Conservation (phyloP, 1,140 invertebrate genomes). For the Drosophila parabipectinata region DNA sequence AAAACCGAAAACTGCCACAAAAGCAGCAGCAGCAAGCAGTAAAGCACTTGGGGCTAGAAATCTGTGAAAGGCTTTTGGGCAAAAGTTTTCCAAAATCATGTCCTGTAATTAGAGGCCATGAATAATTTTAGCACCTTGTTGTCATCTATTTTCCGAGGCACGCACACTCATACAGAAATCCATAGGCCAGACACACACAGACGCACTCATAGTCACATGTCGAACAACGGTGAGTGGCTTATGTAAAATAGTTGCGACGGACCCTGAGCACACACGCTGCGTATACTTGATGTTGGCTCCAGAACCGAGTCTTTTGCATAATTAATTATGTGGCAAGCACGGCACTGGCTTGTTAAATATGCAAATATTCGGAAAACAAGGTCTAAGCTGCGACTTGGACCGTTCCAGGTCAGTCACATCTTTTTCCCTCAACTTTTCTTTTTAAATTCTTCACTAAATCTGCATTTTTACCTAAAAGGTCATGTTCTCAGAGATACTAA, state of each 20-base stretch:
- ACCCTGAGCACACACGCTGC: conserved; percentile 46
- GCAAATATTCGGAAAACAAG: conserved; percentile 65
- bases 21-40: conserved; percentile 16
- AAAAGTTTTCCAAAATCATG: conserved; percentile 72
- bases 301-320: conserved; percentile 69
- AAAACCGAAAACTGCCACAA: conserved; percentile 46
- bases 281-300: conserved; percentile 67
- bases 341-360: conserved; percentile 76
- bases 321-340: conserved; percentile 77
- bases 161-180: conserved; percentile 29
- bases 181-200: neutral
- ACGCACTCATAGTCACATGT: conserved; percentile 22
- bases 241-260: conserved; percentile 69
- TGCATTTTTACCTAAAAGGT: conserved; percentile 38
- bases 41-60: conserved; percentile 24
- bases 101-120: conserved; percentile 79
- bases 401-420: conserved; percentile 38
- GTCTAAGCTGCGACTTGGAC: conserved; percentile 24
- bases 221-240: conserved; percentile 57
- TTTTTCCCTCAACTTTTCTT: conserved; percentile 8
- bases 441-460: neutral
- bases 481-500: conserved; percentile 32
- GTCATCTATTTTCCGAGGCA: conserved; percentile 68
- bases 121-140: conserved; percentile 80
- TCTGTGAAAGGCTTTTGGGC: conserved; percentile 21